Evolutionary conservation across 2,888 invertebrate species (phyloP), one percentile per base, ranked within the genome.

Genomic region (Dugesia japonica): DNA sequence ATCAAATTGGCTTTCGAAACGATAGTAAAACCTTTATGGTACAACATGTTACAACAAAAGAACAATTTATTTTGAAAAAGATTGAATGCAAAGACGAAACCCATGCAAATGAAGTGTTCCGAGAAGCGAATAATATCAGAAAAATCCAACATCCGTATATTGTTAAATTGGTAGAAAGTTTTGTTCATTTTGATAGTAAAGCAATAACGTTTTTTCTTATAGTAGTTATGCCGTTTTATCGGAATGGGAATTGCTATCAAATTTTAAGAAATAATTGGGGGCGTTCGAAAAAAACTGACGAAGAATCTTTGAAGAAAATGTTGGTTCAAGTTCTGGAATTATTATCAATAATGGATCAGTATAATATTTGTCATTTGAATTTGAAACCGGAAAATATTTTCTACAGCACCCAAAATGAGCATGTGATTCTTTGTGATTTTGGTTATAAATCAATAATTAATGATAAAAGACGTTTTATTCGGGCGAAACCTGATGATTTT

Each of bases 401-500:
- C 56, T 56, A 56, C n/a, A 56, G 23, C n/a, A 1, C n/a, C 20
- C 9, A 56, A 56, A 56, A 23, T 23, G 56, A 56, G 20, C 56
- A 56, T 23, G 56, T 56, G n/a, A 23, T 56, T 56, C 56, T 56
- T 13, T 56, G 56, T 23, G 56, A 56, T 56, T 56, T 56, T 23
- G 56, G 56, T 56, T 56, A 56, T n/a, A 56, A 56, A 23, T 13
- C 23, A 20, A 56, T 56, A 4, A 56, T 56, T 13, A 23, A 56
- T 20, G 56, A 56, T 56, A 56, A 56, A 56, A n/a, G 56, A 56
- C 56, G 56, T 56, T 56, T 56, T n/a, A 56, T 56, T 56, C 56
- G 56, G 7, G 4, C 56, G 7, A 56, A 56, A n/a, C 56, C 56
- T 4, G 17, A n/a, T n/a, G 56, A 56, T 56, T 56, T 56, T 23